Conservation (phyloP, 1,140 invertebrate genomes). For the Apis dorsata region DNA sequence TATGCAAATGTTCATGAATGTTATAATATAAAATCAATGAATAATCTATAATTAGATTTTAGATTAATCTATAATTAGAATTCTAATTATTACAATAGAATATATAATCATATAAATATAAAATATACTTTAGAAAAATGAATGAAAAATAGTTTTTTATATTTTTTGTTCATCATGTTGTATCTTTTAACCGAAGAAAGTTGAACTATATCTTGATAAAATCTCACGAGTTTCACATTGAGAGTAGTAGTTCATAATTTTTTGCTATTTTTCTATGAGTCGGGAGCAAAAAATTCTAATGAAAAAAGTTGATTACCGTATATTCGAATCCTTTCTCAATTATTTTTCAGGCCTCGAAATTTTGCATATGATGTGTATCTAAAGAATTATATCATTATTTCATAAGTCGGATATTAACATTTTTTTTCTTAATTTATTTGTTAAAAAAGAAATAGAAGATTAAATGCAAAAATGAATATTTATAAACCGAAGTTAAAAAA, state of each 20-base stretch:
- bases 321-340: constrained; percentile 52
- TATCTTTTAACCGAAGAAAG: background rate
- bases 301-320: constrained; percentile 66
- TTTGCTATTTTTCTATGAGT: constrained; percentile 63
- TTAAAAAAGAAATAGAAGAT: background rate
- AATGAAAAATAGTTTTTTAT: background rate
- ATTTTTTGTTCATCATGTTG: background rate
- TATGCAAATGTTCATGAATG: background rate
- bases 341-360: constrained; percentile 66
- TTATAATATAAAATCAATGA: background rate
- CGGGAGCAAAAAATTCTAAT: constrained; percentile 49
- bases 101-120: background rate
- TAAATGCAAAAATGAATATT: background rate
- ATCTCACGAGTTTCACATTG: constrained; percentile 41
- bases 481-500: background rate
- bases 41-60: background rate
- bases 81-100: background rate
- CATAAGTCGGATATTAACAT: background rate
- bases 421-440: background rate
- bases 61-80: background rate
- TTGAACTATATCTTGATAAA: constrained; percentile 13
- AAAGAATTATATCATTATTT: constrained; percentile 26
- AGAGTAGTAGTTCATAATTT: constrained; percentile 44
- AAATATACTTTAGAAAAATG: background rate
- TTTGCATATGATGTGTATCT: constrained; percentile 66